Evolutionary conservation across 2,888 invertebrate species (phyloP).

Genomic region (Calameuta pallipes): DNA sequence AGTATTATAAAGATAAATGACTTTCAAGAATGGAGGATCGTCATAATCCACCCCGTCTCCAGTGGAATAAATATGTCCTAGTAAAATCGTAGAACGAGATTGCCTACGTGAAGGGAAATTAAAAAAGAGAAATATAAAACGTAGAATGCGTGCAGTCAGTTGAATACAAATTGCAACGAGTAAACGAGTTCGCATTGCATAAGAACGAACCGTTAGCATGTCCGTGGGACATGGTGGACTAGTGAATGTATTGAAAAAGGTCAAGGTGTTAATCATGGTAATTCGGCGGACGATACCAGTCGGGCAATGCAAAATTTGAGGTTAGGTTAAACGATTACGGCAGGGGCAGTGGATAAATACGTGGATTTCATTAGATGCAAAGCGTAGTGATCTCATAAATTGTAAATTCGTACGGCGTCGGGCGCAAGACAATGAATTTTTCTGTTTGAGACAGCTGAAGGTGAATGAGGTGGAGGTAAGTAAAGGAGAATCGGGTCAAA

Average conservation of each 20-base stretch:
- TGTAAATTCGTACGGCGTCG: slow-evolving; percentile 28
- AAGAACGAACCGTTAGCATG: neutral
- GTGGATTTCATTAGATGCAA: neutral
- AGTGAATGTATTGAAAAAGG: neutral
- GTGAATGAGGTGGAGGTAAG: neutral
- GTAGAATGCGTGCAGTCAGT: neutral
- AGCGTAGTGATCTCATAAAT: slow-evolving; percentile 35
- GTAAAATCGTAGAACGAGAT: neutral
- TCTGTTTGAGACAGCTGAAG: neutral
- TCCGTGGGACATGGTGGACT: neutral
- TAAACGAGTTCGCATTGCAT: neutral
- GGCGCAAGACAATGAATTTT: neutral
- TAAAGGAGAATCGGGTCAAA: neutral
- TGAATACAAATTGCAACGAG: neutral
- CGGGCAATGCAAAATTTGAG: neutral
- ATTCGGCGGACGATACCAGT: neutral
- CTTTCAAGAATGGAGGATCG: neutral
- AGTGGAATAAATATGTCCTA: neutral
- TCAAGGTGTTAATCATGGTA: neutral
- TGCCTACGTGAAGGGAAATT: neutral
- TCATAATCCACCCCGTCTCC: neutral
- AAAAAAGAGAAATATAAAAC: neutral
- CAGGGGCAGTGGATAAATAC: neutral
- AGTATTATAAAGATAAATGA: neutral
- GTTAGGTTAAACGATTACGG: neutral